A percentile compares a stretch with the other conserved stretches of the same genome.
Evolutionary conservation across 2,888 invertebrate genomes (phyloP).

Genomic region (Nyleta sp.): DNA sequence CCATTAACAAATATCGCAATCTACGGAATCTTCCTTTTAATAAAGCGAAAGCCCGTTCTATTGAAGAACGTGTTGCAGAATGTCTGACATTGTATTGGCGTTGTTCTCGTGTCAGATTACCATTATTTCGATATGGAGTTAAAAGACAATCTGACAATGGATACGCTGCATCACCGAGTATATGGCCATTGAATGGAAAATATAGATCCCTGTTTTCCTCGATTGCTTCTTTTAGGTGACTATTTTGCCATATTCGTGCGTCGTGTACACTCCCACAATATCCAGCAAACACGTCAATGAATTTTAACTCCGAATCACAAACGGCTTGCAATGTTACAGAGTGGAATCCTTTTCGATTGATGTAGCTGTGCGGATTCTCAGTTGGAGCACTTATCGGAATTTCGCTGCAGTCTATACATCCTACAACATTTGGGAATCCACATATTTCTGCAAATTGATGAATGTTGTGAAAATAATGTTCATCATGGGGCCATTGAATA

Average conservation of each 20-base stretch:
- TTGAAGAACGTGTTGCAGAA: slow-evolving; percentile 26
- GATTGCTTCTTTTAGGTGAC: slow-evolving; percentile 8
- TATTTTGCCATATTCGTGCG: slow-evolving; percentile 37
- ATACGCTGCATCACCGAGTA: slow-evolving; percentile 29
- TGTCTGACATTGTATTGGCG: slow-evolving; percentile 26
- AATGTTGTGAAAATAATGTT: neutral
- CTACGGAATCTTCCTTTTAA: slow-evolving; percentile 33
- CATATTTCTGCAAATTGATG: neutral
- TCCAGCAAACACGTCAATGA: slow-evolving; percentile 15
- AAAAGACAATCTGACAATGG: slow-evolving; percentile 6
- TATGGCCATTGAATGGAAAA: slow-evolving; percentile 17
- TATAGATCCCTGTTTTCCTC: neutral
- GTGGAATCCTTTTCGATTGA: slow-evolving; percentile 45
- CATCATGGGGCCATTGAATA: neutral
- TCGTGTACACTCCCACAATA: slow-evolving; percentile 46
- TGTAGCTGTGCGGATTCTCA: slow-evolving; percentile 25
- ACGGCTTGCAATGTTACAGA: slow-evolving; percentile 40
- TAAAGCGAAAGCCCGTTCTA: slow-evolving; percentile 38
- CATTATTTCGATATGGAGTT: slow-evolving; percentile 47
- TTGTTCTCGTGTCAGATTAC: slow-evolving; percentile 26
- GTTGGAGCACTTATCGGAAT: slow-evolving; percentile 38
- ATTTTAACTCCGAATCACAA: slow-evolving; percentile 20
- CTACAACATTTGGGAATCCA: slow-evolving; percentile 1
- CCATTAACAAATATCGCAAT: slow-evolving; percentile 34
- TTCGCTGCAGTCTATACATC: slow-evolving; percentile 19